Conservation (phyloP, 2,888 invertebrate genomes). For the Coelinius sp. region DNA sequence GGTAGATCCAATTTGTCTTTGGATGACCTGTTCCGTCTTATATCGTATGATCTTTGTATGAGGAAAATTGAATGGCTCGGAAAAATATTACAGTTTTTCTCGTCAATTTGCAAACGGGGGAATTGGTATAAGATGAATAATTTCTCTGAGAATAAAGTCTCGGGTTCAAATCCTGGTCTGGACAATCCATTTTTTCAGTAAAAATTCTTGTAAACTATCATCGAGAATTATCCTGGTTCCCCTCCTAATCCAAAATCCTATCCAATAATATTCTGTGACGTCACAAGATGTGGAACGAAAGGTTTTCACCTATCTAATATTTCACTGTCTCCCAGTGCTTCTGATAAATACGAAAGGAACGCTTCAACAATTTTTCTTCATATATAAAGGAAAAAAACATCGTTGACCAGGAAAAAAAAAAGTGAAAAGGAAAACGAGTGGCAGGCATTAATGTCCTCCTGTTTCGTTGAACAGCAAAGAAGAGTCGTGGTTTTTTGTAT, state of each 20-base stretch:
- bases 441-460: background rate
- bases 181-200: background rate
- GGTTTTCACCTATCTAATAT: background rate
- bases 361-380: background rate
- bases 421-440: background rate
- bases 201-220: background rate
- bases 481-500: background rate
- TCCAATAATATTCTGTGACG: too few species aligned
- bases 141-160: too few species aligned
- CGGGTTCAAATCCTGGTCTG: too few species aligned
- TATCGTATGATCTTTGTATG: conserved; percentile 1
- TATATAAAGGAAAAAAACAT: background rate
- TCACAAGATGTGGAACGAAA: background rate
- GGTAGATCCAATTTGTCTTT: conserved; percentile 14
- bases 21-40: conserved; percentile 19
- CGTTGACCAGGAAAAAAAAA: background rate
- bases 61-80: conserved; percentile 4
- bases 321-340: background rate
- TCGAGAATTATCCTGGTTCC: too few species aligned
- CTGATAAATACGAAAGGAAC: background rate
- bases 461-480: background rate
- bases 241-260: too few species aligned
- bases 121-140: conserved; percentile 5
- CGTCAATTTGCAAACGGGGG: conserved; percentile 4
- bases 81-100: background rate